A percentile compares a stretch with the other conserved stretches of the same genome.
Conservation (phyloP, 2,113 vertebrate species). For the Egretta garzetta region DNA sequence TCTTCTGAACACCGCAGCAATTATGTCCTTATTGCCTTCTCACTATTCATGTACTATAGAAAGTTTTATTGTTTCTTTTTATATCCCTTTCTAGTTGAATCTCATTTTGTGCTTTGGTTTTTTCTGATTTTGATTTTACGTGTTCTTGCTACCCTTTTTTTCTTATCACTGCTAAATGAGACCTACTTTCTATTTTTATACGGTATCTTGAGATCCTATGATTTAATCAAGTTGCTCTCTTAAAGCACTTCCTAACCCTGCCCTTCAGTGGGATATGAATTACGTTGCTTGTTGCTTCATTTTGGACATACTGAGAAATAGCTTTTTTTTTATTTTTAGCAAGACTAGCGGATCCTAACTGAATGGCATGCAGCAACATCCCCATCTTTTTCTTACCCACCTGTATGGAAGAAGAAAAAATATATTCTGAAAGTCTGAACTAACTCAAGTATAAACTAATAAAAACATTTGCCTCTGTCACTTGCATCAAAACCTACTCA, state of each 20-base stretch:
- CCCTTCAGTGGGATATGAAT: not conserved
- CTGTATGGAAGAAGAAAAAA: not conserved
- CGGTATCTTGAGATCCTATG: not conserved
- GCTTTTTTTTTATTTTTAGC: not conserved
- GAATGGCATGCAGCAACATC: not conserved
- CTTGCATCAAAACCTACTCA: not conserved
- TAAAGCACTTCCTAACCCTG: not conserved
- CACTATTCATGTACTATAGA: not conserved
- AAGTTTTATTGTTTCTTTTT: not conserved
- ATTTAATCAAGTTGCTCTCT: not conserved
- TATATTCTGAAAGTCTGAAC: not conserved
- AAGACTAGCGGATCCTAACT: not conserved
- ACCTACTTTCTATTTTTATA: not conserved
- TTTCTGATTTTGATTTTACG: not conserved
- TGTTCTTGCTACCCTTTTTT: not conserved
- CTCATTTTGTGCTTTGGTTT: not conserved
- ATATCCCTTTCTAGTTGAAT: not conserved
- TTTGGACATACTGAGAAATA: not conserved
- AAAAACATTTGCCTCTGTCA: not conserved
- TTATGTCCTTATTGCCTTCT: not conserved
- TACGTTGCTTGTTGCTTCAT: not conserved
- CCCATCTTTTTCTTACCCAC: not conserved
- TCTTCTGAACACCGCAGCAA: not conserved
- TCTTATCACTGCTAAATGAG: not conserved
- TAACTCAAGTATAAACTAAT: not conserved